phyloP scores from a whole-genome alignment of 1,140 invertebrate species.

The Hirudo medicinalis region DNA sequence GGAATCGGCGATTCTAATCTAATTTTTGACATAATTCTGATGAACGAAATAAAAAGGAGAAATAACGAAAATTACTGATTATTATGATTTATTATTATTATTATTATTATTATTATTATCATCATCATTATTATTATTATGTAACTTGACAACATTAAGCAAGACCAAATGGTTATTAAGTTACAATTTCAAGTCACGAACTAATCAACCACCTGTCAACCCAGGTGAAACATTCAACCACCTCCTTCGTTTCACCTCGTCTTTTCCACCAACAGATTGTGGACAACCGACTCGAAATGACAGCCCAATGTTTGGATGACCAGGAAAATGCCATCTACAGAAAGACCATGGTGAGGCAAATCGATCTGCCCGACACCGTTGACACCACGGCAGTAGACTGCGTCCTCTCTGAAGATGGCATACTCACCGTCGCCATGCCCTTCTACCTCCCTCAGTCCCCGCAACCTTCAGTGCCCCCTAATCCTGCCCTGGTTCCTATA shows the following conservation, averaged over 20 bases:
- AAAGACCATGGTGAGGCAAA: conserved; percentile 22
- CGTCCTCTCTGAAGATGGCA: conserved; percentile 17
- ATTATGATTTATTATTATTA: too few relatives aligned
- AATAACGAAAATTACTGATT: too few relatives aligned
- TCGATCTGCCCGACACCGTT: conserved; percentile 20
- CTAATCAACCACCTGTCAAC: too few relatives aligned
- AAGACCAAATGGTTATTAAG: too few relatives aligned
- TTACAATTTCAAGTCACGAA: too few relatives aligned
- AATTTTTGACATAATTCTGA: too few relatives aligned
- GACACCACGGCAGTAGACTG: conserved; percentile 20
- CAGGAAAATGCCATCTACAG: conserved; percentile 18
- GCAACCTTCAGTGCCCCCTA: conserved; percentile 10
- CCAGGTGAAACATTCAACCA: neutral
- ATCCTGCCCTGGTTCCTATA: conserved; percentile 19
- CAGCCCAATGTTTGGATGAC: conserved; percentile 19
- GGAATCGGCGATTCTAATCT: too few relatives aligned
- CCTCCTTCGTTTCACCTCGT: neutral
- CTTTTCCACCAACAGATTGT: neutral
- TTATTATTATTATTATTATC: too few relatives aligned
- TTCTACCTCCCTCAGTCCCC: conserved; percentile 21
- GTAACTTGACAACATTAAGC: too few relatives aligned
- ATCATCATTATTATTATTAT: too few relatives aligned
- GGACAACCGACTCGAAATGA: conserved; percentile 19
- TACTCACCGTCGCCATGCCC: conserved; percentile 23
- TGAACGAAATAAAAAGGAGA: too few relatives aligned